Percentiles rank a stretch among this genome's conserved stretches.
phyloP scores from a whole-genome alignment of 1,140 invertebrate genomes.

The Drosophila aff. region DNA sequence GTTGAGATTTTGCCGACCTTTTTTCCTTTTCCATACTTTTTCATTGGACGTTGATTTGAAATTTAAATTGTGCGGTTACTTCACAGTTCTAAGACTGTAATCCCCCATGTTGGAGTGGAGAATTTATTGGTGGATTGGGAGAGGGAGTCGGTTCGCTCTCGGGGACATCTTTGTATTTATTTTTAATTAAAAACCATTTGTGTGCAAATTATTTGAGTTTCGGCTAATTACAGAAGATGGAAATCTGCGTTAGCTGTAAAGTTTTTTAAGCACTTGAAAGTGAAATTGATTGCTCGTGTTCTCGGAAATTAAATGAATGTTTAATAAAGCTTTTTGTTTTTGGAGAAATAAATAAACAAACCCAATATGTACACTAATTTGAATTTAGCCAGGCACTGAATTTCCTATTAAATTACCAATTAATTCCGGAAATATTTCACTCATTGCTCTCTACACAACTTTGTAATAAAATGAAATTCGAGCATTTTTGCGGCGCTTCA shows the following conservation, averaged over 20 bases:
- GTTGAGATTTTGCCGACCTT: conserved; percentile 44
- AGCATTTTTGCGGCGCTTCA: not conserved
- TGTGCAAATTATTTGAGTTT: conserved; percentile 60
- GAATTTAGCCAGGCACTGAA: not conserved
- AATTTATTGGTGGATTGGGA: conserved; percentile 3
- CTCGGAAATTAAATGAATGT: not conserved
- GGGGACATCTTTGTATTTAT: conserved; percentile 63
- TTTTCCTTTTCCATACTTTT: conserved; percentile 29
- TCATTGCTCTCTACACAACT: not conserved
- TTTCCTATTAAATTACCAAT: not conserved
- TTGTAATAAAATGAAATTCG: conserved; percentile 12
- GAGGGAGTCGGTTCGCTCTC: not conserved
- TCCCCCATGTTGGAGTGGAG: conserved; percentile 40
- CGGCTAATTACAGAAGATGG: conserved; percentile 35
- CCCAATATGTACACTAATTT: not conserved
- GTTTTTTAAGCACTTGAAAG: conserved; percentile 11
- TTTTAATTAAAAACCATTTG: conserved; percentile 79
- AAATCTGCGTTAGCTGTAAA: conserved; percentile 6
- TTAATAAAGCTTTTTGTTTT: not conserved
- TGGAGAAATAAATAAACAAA: not conserved
- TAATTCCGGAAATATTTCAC: not conserved
- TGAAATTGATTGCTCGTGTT: conserved; percentile 12
- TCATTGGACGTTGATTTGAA: conserved; percentile 61
- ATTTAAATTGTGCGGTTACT: conserved; percentile 67
- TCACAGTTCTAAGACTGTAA: conserved; percentile 46